Base-by-base conservation (phyloP, 2,888 invertebrate species). In the Zhuqinia jingwanae region DNA sequence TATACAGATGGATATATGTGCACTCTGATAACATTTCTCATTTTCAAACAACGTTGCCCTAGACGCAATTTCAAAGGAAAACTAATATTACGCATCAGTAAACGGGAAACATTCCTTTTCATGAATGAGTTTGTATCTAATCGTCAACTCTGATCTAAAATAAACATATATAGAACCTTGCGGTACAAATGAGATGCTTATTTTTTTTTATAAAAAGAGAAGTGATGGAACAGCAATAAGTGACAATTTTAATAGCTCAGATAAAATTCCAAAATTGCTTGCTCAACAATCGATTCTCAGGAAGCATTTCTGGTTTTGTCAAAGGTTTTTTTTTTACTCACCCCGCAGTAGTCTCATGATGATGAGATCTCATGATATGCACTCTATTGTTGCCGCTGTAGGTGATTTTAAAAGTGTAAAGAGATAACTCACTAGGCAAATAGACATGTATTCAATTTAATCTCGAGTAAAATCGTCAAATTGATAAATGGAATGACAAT, bases 401-500 rank as follows among this genome's bases (percentile, higher is more conserved):
- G 8, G 36, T 36, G 36, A 36, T 36, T 36, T 36, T 6, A 36
- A 36, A 36, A 6, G 8, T 36, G 36, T 8, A 36, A 8, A 36
- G 36, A 3, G 8, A 36, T 36, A 36, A 36, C 8, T 36, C 42
- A 65, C 25, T 8, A n/a, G n/a, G n/a, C n/a, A n/a, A n/a, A n/a
- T n/a, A n/a, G n/a, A n/a, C n/a, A n/a, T n/a, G n/a, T n/a, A 30
- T 63, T 15, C 17, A 11, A 47, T 50, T 11, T 27, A 50, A 70
- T 70, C 70, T 15, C 27, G 25, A 25, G 27, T 22, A 45, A 50
- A 50, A 70, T 70, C 70, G 25, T 13, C 5, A 5, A 25, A 17
- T 47, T 45, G 47, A 27, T 70, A 70, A 70, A 47, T 70, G 70
- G n/a, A 70, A 50, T 70, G 70, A 70, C 47, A 70, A 70, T 50